Evolutionary conservation across 1,140 invertebrate species (phyloP), one percentile per base, ranked within the genome.

Genomic region (Tachypleus tridentatus): DNA sequence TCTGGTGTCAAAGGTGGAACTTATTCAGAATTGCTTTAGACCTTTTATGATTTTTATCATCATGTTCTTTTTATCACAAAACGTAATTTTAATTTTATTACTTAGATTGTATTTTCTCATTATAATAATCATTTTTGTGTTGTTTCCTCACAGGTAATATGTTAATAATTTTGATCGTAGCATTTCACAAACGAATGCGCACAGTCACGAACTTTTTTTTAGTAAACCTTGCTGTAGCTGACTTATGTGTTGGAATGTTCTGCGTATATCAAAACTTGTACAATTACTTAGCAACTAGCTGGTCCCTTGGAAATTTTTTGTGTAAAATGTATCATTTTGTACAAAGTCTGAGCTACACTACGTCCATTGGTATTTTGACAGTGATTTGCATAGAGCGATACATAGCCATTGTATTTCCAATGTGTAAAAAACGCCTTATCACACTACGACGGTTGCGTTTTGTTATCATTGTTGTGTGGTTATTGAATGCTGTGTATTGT

Each of bases 311-410:
- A 2, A 82, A 87, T 64, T 87, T 88, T 69, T 78, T 91, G 9
- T 91, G 88, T 76, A 88, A 88, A 73, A 87, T 88, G 82, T 89
- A 90, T 75, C 86, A 88, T 77, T 91, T 89, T 72, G 83, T 88
- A 6, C 85, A 88, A 70, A 85, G 84, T 0, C 75, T 91, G 49
- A 88, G 86, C 72, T 89, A 88, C 74, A 89, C 87, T 3, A 86
- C 87, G 1, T 89, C 87, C 8, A 87, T 91, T 64, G 85, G 88
- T 72, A 89, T 90, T 56, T 76, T 90, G 58, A 85, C 88, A 7
- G 85, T 89, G 9, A 88, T 89, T 63, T 89, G 87, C 71, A 84
- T 86, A n/a, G 88, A 91, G 72, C 78, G 88, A 64, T 90, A 89
- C 72, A 82, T 90, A 67, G 88, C 87, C 62, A 90, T 89, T 58